Base-by-base conservation (phyloP, 1,140 invertebrate species). In the Saccostrea echinata region DNA sequence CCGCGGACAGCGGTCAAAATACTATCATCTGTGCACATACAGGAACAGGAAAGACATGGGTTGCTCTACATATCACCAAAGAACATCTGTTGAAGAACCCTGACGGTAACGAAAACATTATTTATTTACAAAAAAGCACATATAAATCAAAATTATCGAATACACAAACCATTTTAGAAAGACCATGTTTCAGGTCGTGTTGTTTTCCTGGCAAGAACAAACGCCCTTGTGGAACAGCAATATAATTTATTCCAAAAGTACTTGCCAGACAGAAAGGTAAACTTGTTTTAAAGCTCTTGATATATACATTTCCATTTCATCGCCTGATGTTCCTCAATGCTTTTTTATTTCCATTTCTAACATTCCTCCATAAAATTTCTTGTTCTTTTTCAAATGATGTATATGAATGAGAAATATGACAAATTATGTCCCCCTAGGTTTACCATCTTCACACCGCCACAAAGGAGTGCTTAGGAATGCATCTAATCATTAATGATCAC, bases 171-270 rank as follows among this genome's bases (percentile, higher is more conserved):
- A 16, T 9, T 8, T 68, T 13, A 33, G 24, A n/a, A 85, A 21
- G 30, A 81, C 1, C 18, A 86, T 84, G n/a, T 64, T 51, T 85
- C 33, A 68, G 76, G 35, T 35, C 91, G 91, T 85, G 91, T 92
- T 12, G 91, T 91, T 11, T 93, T 95, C 52, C 85, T 95, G 85
- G 94, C 94, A 1, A 91, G 90, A 35, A 94, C 92, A n/a, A 92
- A 92, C 2, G 84, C 89, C 18, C 90, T 95, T 27, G 92, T 94
- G 8, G 89, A 91, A 18, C 94, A 95, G 86, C 94, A 95, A 86
- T 84, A 83, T 12, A 89, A 92, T 61, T 88, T 89, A 35, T 92
- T 95, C 33, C 81, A 90, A 35, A 91, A 90, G 33, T 94, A 92
- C 84, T 82, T 93, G 13, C 86, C 90, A 8, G 52, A 89, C 3